Evolutionary conservation across 1,140 invertebrate genomes (phyloP).

Genomic region (Dinoponera quadriceps): DNA sequence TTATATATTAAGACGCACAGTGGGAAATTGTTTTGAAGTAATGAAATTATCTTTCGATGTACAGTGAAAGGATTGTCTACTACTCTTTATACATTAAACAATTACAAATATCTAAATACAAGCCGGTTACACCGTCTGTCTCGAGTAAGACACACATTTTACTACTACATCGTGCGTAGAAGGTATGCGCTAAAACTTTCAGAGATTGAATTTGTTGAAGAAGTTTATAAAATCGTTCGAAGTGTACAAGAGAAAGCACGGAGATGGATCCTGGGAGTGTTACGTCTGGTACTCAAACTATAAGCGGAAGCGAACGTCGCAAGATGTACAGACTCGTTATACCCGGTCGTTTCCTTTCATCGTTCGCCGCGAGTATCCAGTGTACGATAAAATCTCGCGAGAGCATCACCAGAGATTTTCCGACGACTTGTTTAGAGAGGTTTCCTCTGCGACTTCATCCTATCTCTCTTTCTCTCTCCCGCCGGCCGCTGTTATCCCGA

Average conservation of each 20-base stretch:
- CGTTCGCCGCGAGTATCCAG: conserved; percentile 32
- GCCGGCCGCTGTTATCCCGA: conserved; percentile 20
- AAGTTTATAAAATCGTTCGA: conserved; percentile 51
- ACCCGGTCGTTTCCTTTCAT: conserved; percentile 26
- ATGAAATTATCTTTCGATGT: neutral
- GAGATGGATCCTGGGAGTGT: conserved; percentile 17
- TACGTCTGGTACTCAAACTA: conserved; percentile 49
- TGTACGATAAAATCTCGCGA: conserved; percentile 48
- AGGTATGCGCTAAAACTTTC: conserved; percentile 38
- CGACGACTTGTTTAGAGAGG: conserved; percentile 47
- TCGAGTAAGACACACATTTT: neutral
- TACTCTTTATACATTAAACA: neutral
- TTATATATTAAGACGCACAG: too few species aligned
- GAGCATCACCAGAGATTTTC: conserved; percentile 32
- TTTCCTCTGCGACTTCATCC: conserved; percentile 22
- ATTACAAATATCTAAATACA: neutral
- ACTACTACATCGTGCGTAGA: neutral
- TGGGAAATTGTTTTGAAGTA: neutral
- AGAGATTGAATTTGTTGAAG: conserved; percentile 57
- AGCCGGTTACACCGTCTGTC: conserved; percentile 1
- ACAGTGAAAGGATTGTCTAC: neutral
- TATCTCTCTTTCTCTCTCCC: too few species aligned
- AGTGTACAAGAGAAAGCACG: neutral
- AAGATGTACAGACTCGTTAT: conserved; percentile 55
- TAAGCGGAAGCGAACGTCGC: conserved; percentile 49